Evolutionary conservation across 2,888 invertebrate genomes (phyloP).

Genomic region (Helleia helle): DNA sequence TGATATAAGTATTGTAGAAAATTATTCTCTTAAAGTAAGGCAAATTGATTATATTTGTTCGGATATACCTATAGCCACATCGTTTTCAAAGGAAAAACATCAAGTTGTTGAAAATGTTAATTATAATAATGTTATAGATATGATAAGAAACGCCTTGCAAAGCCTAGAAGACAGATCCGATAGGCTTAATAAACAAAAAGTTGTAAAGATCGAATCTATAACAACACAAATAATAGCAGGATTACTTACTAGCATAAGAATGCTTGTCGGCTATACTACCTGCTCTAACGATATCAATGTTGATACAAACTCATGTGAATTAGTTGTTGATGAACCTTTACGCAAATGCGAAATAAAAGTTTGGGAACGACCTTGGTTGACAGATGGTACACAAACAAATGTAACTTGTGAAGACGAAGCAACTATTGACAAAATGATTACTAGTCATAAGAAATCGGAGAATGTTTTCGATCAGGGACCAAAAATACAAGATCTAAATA

Average conservation of each 20-base stretch:
- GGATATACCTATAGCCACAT: slow-evolving; percentile 34
- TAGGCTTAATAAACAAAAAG: slow-evolving; percentile 39
- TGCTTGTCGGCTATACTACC: slow-evolving; percentile 70
- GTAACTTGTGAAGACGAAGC: slow-evolving; percentile 12
- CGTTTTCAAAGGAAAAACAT: slow-evolving; percentile 28
- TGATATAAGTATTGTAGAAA: slow-evolving; percentile 40
- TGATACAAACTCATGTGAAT: slow-evolving; percentile 32
- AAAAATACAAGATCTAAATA: background rate
- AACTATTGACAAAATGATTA: background rate
- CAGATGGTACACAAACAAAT: slow-evolving; percentile 50
- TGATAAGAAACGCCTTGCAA: slow-evolving; percentile 45
- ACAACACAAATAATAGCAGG: slow-evolving; percentile 71
- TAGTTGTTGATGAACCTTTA: slow-evolving; percentile 35
- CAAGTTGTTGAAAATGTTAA: background rate
- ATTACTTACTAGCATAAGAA: slow-evolving; percentile 69
- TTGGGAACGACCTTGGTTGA: slow-evolving; percentile 76
- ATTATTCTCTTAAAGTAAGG: slow-evolving; percentile 36
- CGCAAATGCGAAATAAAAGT: slow-evolving; percentile 41
- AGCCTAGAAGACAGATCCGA: slow-evolving; percentile 48
- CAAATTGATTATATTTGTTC: slow-evolving; percentile 40
- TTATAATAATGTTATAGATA: slow-evolving; percentile 24
- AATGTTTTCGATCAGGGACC: background rate
- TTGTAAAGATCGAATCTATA: slow-evolving; percentile 55
- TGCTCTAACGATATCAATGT: slow-evolving; percentile 50
- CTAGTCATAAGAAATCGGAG: background rate